Evolutionary conservation across 1,140 invertebrate genomes (phyloP).

Genomic region (Littorina saxatilis): DNA sequence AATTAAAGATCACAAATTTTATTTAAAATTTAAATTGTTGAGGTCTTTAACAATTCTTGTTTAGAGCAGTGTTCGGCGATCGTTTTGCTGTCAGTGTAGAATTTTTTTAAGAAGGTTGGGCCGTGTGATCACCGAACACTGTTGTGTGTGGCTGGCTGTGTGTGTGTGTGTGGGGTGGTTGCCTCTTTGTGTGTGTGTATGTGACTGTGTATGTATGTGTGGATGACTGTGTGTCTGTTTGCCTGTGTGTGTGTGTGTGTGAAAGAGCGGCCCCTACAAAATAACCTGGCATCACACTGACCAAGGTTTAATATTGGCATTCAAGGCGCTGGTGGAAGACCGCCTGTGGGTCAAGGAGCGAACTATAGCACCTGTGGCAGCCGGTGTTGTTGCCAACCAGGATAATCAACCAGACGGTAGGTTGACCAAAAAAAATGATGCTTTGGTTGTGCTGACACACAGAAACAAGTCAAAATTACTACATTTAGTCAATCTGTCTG

Average conservation of each 20-base stretch:
- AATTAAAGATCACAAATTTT: too few relatives aligned
- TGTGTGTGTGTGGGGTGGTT: not conserved
- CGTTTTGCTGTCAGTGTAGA: not conserved
- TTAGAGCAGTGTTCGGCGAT: not conserved
- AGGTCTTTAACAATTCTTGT: not conserved
- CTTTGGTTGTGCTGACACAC: too few relatives aligned
- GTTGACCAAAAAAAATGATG: too few relatives aligned
- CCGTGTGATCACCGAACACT: not conserved
- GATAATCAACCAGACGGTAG: too few relatives aligned
- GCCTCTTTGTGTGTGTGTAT: not conserved
- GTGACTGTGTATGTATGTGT: not conserved
- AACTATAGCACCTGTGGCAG: too few relatives aligned
- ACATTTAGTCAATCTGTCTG: too few relatives aligned
- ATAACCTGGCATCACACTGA: not conserved
- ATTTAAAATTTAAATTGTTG: too few relatives aligned
- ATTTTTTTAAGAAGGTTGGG: not conserved
- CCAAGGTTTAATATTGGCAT: not conserved
- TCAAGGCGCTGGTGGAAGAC: not conserved
- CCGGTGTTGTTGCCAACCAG: too few relatives aligned
- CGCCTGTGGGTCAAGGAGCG: not conserved
- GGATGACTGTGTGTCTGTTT: not conserved
- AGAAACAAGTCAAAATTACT: too few relatives aligned
- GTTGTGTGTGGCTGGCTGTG: not conserved
- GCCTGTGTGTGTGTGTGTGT: not conserved
- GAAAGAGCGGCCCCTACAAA: too few relatives aligned